Base-by-base conservation (phyloP, 1,140 invertebrate genomes). In the Listronotus oregonensis region DNA sequence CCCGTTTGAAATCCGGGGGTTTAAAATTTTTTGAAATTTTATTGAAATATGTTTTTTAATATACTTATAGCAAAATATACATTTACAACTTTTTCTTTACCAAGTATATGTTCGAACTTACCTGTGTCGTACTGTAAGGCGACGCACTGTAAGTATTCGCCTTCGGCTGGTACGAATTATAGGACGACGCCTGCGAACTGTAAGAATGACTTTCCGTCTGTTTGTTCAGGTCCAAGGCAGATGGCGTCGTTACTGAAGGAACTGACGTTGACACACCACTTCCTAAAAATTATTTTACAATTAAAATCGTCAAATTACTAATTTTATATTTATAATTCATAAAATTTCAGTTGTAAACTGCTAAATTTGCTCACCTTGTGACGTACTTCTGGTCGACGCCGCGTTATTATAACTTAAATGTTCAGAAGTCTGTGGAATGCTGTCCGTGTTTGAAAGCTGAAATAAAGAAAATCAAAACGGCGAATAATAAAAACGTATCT, bases 391-490 rank as follows among this genome's bases (percentile, higher is more conserved):
- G n/a, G 12, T 47, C 7, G 64, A 66, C 17, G 72, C 52, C 8
- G 70, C 67, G n/a, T 69, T 69, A 49, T 65, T 75, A 47, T 75
- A 77, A 18, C 58, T 66, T 44, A 76, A 55, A 71, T 78, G 77
- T 49, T 79, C 77, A 42, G 67, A 73, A 21, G 77, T 71, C 51
- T 65, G 65, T 71, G 77, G 75, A 77, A 78, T 78, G 73, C 61
- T 76, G 42, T 79, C 77, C 42, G 74, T 64, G 68, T 71, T 79
- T 46, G 74, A 67, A 10, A 79, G 74, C 77, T 78, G 54, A n/a
- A 72, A 66, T 54, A 57, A 56, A 72, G 54, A 27, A 47, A 12
- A 31, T 27, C 1, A 27, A 27, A 27, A 27, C 1, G 5, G 21
- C 5, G 21, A 5, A 27, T 5, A 3, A 5, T 27, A 27, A 27